phyloP scores from a whole-genome alignment of 2,888 invertebrate species.

The Cheilosia soror region DNA sequence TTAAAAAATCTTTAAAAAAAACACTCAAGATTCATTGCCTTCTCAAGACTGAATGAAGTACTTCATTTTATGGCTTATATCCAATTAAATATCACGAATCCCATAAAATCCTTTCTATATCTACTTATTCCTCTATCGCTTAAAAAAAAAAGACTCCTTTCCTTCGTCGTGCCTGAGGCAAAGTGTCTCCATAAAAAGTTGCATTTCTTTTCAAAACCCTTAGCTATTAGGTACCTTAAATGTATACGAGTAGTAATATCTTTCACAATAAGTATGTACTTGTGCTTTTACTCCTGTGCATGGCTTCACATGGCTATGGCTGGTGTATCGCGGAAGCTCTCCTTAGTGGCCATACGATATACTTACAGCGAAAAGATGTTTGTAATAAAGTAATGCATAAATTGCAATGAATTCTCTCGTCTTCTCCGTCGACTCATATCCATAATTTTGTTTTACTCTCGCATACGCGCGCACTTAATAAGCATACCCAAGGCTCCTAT shows the following conservation, averaged over 20 bases:
- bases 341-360: slow-evolving; percentile 29
- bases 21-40: background rate
- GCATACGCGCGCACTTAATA: slow-evolving; percentile 48
- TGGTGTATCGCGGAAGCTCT: background rate
- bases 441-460: slow-evolving; percentile 28
- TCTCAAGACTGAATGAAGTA: background rate
- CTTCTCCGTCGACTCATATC: slow-evolving; percentile 6
- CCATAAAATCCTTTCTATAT: slow-evolving; percentile 6
- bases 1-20: background rate
- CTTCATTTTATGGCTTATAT: background rate
- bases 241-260: background rate
- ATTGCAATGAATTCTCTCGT: slow-evolving; percentile 45
- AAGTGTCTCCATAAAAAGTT: slow-evolving; percentile 37
- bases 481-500: slow-evolving; percentile 23
- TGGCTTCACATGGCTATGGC: background rate
- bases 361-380: slow-evolving; percentile 34
- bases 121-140: slow-evolving; percentile 4
- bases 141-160: background rate
- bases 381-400: slow-evolving; percentile 60
- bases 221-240: slow-evolving; percentile 19
- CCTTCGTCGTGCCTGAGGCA: slow-evolving; percentile 10
- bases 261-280: background rate
- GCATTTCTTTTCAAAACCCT: slow-evolving; percentile 31
- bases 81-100: slow-evolving; percentile 19
- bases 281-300: background rate